phyloP scores from a whole-genome alignment of 37 sponge, comb jelly and placozoan species.

The Oscarella lobularis region DNA sequence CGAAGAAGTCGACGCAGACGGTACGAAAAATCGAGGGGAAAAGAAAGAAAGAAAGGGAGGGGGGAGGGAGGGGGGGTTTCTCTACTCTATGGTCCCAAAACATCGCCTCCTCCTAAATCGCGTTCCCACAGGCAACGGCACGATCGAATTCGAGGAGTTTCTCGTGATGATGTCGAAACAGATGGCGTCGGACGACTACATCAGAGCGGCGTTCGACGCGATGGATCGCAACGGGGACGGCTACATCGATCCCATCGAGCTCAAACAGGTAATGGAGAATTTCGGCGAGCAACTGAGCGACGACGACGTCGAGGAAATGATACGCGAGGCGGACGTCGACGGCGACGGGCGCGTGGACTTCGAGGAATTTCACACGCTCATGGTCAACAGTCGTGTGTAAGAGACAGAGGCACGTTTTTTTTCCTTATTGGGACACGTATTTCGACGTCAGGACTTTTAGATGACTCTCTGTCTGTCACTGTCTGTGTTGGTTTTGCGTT shows the following conservation, averaged over 20 bases:
- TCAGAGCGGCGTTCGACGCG: not conserved
- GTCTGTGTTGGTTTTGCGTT: too few relatives aligned
- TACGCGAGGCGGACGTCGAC: not conserved
- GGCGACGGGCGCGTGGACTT: not conserved
- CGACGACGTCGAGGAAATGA: conserved; percentile 1
- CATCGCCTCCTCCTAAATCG: too few relatives aligned
- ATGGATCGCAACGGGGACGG: not conserved
- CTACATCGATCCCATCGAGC: not conserved
- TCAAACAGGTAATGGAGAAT: not conserved
- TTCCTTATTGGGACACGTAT: too few relatives aligned
- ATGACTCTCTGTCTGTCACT: too few relatives aligned
- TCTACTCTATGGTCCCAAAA: too few relatives aligned
- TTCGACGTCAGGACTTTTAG: too few relatives aligned
- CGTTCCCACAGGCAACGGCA: not conserved
- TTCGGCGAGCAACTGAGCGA: not conserved
- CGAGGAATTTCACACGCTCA: not conserved
- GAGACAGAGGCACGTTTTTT: too few relatives aligned
- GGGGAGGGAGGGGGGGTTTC: too few relatives aligned
- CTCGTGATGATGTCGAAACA: not conserved
- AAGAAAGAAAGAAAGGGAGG: not conserved
- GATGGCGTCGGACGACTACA: not conserved
- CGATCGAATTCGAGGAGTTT: not conserved
- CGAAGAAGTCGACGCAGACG: not conserved
- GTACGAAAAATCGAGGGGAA: not conserved
- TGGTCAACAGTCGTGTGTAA: not conserved